Percentiles rank a stretch among this genome's conserved stretches.
Evolutionary conservation across 92 coral and sea anemone genomes (phyloP).

Genomic region (Plumapathes pennacea): DNA sequence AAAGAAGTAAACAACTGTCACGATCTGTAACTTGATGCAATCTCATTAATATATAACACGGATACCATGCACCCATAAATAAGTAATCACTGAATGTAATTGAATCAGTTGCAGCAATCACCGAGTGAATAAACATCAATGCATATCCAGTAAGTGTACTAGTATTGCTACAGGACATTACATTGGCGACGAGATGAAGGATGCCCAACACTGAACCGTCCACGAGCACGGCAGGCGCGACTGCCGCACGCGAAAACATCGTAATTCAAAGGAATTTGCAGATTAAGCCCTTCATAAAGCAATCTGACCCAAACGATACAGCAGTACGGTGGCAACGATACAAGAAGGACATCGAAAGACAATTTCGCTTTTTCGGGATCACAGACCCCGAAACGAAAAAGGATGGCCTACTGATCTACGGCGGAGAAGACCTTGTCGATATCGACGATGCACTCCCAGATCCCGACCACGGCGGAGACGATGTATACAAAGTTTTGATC

Average conservation of each 20-base stretch:
- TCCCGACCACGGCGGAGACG: slow-evolving; percentile 9
- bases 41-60: no score
- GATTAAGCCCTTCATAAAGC: slow-evolving; percentile 23
- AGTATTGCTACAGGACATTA: no score
- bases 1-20: slow-evolving; percentile 12
- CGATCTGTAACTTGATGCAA: no score
- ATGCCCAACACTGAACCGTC: slow-evolving; percentile 23
- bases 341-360: slow-evolving; percentile 36
- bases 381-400: slow-evolving; percentile 13
- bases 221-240: not conserved
- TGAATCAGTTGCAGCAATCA: no score
- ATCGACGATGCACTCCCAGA: slow-evolving; percentile 35
- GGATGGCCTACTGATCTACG: slow-evolving; percentile 35
- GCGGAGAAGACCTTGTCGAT: slow-evolving; percentile 26
- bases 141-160: no score
- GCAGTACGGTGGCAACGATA: slow-evolving; percentile 35
- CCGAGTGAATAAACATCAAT: no score
- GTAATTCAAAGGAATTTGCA: slow-evolving; percentile 10
- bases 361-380: slow-evolving; percentile 34
- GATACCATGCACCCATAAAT: no score
- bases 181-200: slow-evolving; percentile 21
- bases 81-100: no score
- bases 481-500: slow-evolving; percentile 18
- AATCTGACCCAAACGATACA: slow-evolving; percentile 11
- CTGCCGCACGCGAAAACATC: not conserved